Evolutionary conservation across 1,140 invertebrate genomes (phyloP), one percentile per base, ranked within the genome.

Genomic region (Pseudomyrmex pallidus): DNA sequence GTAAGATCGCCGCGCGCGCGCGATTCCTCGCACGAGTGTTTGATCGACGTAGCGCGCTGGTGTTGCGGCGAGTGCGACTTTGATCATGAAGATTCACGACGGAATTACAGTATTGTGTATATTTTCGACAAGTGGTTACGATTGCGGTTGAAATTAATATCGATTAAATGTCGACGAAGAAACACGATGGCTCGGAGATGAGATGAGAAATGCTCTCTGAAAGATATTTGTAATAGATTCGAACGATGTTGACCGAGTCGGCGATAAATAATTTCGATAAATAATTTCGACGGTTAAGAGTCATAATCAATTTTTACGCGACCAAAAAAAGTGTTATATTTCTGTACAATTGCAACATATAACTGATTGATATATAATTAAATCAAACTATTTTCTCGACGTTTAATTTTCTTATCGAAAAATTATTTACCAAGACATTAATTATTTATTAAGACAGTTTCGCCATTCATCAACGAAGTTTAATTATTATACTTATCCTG

Each of bases 61-160:
- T 35, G 35, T 35, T 35, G 35, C 35, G 35, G 35, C 5, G 5
- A 35, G 35, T 35, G 78, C 63, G 74, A 63, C 44, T 25, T 59
- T 82, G 84, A 87, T 87, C 73, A 70, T 48, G 62, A 54, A 46
- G 7, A 35, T 35, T 35, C 5, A 35, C 35, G 35, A 35, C 35
- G 35, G 35, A 35, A 35, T 35, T 35, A 35, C 35, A 35, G 5
- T 35, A 35, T 35, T 35, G 35, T 35, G 5, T 35, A 35, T 35
- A 35, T 35, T 35, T 35, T 35, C 35, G 35, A 62, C 13, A 13
- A 25, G 15, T 4, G 35, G n/a, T 44, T 12, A 46, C 20, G 54
- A 59, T 73, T 59, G 8, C 22, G 15, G 9, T 59, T 46, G 46
- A 35, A 10, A 63, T 63, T 63, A 35, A 4, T 35, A 35, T 35